phyloP scores from a whole-genome alignment of 2,888 invertebrate species.

The Apodemia hepburni region DNA sequence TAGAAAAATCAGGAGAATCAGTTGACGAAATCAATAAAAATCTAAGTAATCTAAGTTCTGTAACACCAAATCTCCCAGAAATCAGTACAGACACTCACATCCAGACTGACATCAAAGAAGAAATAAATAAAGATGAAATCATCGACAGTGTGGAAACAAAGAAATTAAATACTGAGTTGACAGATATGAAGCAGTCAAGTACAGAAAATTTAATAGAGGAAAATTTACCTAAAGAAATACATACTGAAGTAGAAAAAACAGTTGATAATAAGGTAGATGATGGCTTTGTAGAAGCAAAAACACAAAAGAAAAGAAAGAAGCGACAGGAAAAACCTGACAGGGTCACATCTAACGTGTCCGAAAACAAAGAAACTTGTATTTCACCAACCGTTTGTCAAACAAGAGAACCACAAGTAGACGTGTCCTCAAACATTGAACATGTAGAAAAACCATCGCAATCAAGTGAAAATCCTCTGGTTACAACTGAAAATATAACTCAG shows the following conservation, averaged over 20 bases:
- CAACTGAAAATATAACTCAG: conserved; percentile 5
- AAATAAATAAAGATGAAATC: not conserved
- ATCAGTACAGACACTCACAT: not conserved
- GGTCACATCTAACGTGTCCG: not conserved
- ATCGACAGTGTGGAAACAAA: not conserved
- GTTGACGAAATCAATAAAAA: not conserved
- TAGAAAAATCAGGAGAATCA: not conserved
- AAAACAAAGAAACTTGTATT: not conserved
- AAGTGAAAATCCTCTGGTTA: not conserved
- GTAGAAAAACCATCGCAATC: not conserved
- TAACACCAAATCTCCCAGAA: not conserved
- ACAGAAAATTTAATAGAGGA: not conserved
- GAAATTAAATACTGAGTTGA: not conserved
- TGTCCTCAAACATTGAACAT: not conserved
- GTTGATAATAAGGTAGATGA: conserved; percentile 23
- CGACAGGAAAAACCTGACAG: conserved; percentile 26
- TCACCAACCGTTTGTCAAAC: not conserved
- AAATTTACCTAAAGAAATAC: not conserved
- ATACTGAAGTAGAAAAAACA: not conserved
- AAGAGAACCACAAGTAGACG: not conserved
- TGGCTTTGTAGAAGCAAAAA: conserved; percentile 32
- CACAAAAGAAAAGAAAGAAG: conserved; percentile 44
- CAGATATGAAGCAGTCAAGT: not conserved
- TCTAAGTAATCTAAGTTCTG: not conserved
- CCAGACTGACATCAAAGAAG: not conserved